These are phyloP conservation scores for Pseudopipra pipra DNA, from an alignment of 2,113 vertebrate species.

Conservation along the genomic window DNA sequence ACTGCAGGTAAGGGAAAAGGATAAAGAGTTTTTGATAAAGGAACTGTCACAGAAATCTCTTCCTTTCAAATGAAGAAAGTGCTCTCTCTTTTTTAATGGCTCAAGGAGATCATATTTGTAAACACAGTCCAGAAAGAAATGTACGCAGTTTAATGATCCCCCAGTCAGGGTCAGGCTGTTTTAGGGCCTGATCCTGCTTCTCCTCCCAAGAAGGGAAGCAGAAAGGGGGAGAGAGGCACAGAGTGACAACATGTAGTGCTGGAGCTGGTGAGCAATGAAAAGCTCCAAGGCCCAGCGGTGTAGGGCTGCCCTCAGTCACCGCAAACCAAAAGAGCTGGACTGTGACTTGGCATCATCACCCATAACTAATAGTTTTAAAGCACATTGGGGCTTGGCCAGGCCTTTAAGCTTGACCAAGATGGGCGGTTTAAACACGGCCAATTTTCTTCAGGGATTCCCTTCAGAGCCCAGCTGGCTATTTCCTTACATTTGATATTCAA, in stretches of 20 bases:
- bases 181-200: not conserved
- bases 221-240: fast-evolving
- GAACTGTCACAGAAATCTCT: not conserved
- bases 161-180: not conserved
- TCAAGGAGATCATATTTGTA: not conserved
- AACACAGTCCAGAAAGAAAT: not conserved
- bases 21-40: not conserved
- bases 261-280: not conserved
- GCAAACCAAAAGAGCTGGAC: not conserved
- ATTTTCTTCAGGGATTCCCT: not conserved
- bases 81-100: not conserved
- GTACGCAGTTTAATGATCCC: not conserved
- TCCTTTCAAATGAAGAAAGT: not conserved
- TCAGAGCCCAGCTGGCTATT: not conserved
- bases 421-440: not conserved
- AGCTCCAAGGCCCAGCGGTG: fast-evolving
- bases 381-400: not conserved
- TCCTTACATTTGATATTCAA: not conserved
- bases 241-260: not conserved
- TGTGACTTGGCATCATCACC: not conserved
- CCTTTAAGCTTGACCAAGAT: not conserved
- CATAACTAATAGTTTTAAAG: not conserved
- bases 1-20: not conserved
- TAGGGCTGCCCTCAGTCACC: not conserved
- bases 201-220: not conserved